Percentiles rank a stretch among this genome's conserved stretches.
Conservation (phyloP, 1,140 invertebrate genomes). For the Ostrea edulis region DNA sequence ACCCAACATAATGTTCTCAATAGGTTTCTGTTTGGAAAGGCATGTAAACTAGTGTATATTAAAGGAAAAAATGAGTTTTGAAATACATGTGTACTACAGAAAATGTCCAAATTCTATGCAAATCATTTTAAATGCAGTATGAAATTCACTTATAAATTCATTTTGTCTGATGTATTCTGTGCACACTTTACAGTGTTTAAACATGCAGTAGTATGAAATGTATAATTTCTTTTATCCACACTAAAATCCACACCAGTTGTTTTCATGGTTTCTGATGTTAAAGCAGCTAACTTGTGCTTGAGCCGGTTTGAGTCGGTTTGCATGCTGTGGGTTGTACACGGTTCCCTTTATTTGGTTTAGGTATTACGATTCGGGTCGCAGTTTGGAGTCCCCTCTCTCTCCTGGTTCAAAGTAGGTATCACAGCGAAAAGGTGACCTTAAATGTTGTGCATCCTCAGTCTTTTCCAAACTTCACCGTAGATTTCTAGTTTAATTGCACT, state of each 20-base stretch:
- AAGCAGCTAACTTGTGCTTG: slow-evolving; percentile 30
- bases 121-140: too few species aligned
- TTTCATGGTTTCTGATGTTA: slow-evolving; percentile 1
- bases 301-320: slow-evolving; percentile 6
- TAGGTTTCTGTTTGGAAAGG: not conserved
- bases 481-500: slow-evolving; percentile 5
- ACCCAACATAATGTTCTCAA: not conserved
- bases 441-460: slow-evolving; percentile 8
- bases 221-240: not conserved
- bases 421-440: not conserved
- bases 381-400: slow-evolving; percentile 55
- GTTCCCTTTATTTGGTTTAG: slow-evolving; percentile 51
- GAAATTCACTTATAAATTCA: too few species aligned
- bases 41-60: slow-evolving; percentile 1
- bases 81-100: too few species aligned
- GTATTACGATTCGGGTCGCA: slow-evolving; percentile 59
- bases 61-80: too few species aligned
- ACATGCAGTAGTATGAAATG: not conserved
- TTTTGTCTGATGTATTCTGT: not conserved
- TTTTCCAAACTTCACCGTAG: not conserved
- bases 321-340: slow-evolving; percentile 27
- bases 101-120: too few species aligned
- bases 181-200: not conserved
- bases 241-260: not conserved
- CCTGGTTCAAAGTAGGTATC: slow-evolving; percentile 51